Evolutionary conservation across 1,140 invertebrate species (phyloP), one percentile per base, ranked within the genome.

Genomic region (Trachelipus rathkii): DNA sequence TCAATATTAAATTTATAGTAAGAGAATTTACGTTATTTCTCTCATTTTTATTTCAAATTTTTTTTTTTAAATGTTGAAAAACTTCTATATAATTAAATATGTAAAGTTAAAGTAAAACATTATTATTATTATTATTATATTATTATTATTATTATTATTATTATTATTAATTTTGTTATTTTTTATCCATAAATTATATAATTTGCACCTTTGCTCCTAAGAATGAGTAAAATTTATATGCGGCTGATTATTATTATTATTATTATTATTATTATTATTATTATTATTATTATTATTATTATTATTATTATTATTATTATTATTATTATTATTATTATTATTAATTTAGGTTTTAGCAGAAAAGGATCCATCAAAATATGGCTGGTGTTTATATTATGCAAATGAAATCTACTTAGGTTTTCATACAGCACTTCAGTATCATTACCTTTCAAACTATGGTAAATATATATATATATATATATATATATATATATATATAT

Each of bases 401-500:
- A 60, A 60, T 60, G 50, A 60, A 60, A 60, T 60, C 11, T 60
- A 15, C 19, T 60, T 60, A 13, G 4, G 50, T 60, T 60, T 60
- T 15, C 50, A 60, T 60, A 60, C 50, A 60, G 11, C 19, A 13
- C 50, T 60, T 60, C 50, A 60, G 50, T 60, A 15, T 60, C 50
- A 60, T 60, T 60, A 60, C 8, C 50, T 60, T 15, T 60, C 50
- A 60, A 60, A 60, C 8, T 60, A 60, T 60, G 50, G 1, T 3
- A 60, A 3, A 19, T 60, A 15, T 60, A 60, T 15, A 15, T 60
- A 60, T 60, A 6, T 23, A 10, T 24, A 13, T 73, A 60, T 6
- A n/a, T 60, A 23, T 7, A 19, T 73, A 10, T 73, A 73, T 21
- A 9, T 60, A 13, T 73, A 10, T 66, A 53, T 72, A 72, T 72